Conservation (phyloP, 2,888 invertebrate genomes). For the Candidula unifasciata region DNA sequence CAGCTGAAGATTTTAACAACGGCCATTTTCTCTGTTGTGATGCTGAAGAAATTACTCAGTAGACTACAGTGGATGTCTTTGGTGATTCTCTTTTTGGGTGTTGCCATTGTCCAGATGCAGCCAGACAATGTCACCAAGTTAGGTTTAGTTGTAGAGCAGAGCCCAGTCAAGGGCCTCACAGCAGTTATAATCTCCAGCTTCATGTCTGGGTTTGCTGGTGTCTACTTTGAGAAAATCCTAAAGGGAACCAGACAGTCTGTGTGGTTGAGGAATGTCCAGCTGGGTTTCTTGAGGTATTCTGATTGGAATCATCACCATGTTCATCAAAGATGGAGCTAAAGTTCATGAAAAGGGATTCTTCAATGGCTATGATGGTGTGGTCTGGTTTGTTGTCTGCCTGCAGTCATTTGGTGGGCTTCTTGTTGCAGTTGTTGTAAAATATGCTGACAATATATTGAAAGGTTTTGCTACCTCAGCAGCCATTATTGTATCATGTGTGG, state of each 20-base stretch:
- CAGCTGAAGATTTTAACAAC: conserved; percentile 80
- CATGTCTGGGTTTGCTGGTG: conserved; percentile 97
- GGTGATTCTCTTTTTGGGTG: conserved; percentile 78
- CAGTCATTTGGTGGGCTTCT: conserved; percentile 97
- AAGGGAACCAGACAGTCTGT: conserved; percentile 87
- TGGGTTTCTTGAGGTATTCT: conserved; percentile 90
- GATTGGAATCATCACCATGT: conserved; percentile 92
- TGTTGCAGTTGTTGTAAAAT: conserved; percentile 98
- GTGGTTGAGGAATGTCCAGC: conserved; percentile 98
- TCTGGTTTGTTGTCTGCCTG: conserved; percentile 86
- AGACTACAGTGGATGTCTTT: conserved; percentile 79
- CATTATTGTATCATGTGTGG: conserved; percentile 95
- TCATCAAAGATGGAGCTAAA: conserved; percentile 78
- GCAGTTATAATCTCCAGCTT: conserved; percentile 83
- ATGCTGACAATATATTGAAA: conserved; percentile 98
- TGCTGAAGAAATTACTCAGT: conserved; percentile 77
- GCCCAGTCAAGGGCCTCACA: conserved; percentile 67
- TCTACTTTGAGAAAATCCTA: conserved; percentile 98
- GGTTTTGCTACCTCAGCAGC: conserved; percentile 96
- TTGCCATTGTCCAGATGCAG: conserved; percentile 79
- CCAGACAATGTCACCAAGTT: conserved; percentile 58
- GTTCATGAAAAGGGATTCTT: conserved; percentile 84
- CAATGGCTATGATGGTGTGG: conserved; percentile 82
- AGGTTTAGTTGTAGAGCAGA: conserved; percentile 64
- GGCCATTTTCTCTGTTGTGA: conserved; percentile 79